phyloP scores from a whole-genome alignment of 2,113 vertebrate species.

The Bubo bubo region DNA sequence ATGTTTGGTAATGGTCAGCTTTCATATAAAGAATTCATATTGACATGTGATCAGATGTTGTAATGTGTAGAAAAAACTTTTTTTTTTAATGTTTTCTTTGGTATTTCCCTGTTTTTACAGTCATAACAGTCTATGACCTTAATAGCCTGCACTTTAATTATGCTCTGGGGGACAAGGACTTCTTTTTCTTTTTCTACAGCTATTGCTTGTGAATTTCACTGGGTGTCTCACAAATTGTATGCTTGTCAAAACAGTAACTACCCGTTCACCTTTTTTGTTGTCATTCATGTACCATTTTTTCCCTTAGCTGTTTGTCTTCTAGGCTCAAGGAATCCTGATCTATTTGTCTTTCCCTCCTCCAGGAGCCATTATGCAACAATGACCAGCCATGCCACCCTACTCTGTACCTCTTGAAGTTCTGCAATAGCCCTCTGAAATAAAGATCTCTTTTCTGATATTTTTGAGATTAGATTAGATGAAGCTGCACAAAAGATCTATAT shows the following conservation, averaged over 20 bases:
- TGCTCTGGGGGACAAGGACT: neutral
- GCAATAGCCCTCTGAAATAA: neutral
- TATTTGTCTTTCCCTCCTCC: neutral
- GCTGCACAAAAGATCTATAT: neutral
- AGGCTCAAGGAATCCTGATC: neutral
- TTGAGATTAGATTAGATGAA: neutral
- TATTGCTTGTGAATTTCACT: neutral
- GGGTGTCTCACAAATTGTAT: accelerated
- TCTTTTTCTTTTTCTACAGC: neutral
- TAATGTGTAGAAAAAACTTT: neutral
- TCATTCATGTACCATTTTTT: neutral
- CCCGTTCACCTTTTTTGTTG: neutral
- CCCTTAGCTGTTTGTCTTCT: neutral
- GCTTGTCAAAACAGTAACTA: neutral
- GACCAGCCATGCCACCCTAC: neutral
- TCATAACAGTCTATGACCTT: neutral
- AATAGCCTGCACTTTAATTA: neutral
- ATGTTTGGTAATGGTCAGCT: neutral
- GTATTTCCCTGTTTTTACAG: neutral
- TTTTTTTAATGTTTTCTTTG: neutral
- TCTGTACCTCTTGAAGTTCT: neutral
- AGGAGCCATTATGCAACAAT: neutral
- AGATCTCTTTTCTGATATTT: neutral
- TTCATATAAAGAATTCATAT: neutral
- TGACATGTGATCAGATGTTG: neutral